phyloP scores from a whole-genome alignment of 2,797 vertebrate genomes.

The Sebastes wilsoni region DNA sequence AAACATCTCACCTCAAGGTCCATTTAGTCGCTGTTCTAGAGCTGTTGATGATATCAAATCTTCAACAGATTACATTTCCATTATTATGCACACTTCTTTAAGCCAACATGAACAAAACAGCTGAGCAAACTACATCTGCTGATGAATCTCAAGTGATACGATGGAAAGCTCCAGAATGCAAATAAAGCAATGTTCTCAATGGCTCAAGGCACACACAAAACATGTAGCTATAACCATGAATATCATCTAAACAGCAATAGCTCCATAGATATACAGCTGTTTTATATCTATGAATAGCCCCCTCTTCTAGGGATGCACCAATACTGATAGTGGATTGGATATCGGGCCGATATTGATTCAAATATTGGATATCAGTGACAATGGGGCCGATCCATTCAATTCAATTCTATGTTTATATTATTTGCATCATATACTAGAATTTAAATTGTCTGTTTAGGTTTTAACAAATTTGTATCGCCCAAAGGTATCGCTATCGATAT shows the following conservation, averaged over 20 bases:
- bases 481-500: too few relatives aligned
- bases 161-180: not conserved
- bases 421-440: too few relatives aligned
- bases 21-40: not conserved
- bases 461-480: too few relatives aligned
- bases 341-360: too few relatives aligned
- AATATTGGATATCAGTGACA: too few relatives aligned
- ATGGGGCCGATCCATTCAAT: too few relatives aligned
- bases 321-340: too few relatives aligned
- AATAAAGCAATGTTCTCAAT: not conserved
- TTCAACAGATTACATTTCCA: not conserved
- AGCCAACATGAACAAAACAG: not conserved
- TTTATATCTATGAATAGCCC: too few relatives aligned
- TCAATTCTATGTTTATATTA: too few relatives aligned
- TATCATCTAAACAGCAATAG: not conserved
- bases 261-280: too few relatives aligned
- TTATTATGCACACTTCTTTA: not conserved
- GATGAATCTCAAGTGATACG: not conserved
- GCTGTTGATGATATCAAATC: not conserved
- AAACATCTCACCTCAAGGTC: not conserved
- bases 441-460: too few relatives aligned
- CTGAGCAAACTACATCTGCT: not conserved
- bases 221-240: not conserved
- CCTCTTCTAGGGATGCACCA: too few relatives aligned
- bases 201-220: not conserved